Conservation (phyloP, 2,888 invertebrate species). For the Lumbricus terrestris region DNA sequence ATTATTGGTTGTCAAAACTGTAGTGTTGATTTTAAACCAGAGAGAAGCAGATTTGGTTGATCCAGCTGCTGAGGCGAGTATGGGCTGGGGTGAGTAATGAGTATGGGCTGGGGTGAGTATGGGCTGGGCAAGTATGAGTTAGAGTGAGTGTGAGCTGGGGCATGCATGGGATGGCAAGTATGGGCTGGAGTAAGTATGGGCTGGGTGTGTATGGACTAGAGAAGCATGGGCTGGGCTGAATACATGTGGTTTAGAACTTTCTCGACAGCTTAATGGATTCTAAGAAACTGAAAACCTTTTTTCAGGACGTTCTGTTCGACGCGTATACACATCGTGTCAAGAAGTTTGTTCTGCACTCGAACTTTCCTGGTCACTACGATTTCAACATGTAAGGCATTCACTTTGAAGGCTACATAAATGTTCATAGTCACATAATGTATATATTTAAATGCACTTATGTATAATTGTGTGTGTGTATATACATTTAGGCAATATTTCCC, state of each 20-base stretch:
- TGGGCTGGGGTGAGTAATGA: too few species aligned
- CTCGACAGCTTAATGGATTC: not conserved
- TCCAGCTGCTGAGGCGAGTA: not conserved
- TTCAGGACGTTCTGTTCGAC: slow-evolving; percentile 92
- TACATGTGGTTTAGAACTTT: not conserved
- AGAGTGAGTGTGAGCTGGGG: too few species aligned
- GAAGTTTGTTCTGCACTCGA: slow-evolving; percentile 95
- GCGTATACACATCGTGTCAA: slow-evolving; percentile 89
- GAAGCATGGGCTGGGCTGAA: not conserved
- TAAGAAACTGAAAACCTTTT: slow-evolving; percentile 34
- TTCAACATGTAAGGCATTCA: slow-evolving; percentile 82
- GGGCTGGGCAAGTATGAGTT: too few species aligned
- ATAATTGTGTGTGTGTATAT: too few species aligned
- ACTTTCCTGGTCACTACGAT: slow-evolving; percentile 99
- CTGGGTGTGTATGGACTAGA: not conserved
- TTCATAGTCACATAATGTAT: not conserved
- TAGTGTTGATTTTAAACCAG: not conserved
- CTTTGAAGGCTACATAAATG: not conserved
- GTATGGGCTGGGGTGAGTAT: too few species aligned
- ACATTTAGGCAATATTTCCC: too few species aligned
- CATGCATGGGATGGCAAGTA: too few species aligned
- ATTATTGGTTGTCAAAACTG: not conserved
- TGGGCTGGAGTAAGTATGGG: not conserved
- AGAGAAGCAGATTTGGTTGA: not conserved
- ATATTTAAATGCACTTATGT: not conserved